phyloP scores from a whole-genome alignment of 2,797 vertebrate species.

The Sciurus vulgaris region DNA sequence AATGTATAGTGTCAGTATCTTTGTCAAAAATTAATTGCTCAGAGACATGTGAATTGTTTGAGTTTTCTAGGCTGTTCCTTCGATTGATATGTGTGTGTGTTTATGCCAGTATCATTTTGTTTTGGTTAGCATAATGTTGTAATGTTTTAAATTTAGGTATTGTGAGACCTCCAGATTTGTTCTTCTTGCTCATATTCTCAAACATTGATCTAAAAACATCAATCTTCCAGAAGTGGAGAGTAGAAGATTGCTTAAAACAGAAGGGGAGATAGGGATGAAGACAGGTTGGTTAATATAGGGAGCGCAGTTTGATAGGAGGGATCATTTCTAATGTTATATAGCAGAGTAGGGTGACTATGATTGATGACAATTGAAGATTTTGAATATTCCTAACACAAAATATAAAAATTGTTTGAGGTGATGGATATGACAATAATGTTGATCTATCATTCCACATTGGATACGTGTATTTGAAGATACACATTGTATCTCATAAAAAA shows the following conservation, averaged over 20 bases:
- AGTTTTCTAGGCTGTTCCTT: not conserved
- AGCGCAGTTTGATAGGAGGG: too few species aligned
- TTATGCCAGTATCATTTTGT: not conserved
- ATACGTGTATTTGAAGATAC: not conserved
- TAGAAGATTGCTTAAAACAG: not conserved
- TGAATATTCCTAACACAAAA: not conserved
- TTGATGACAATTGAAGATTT: not conserved
- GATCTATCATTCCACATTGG: not conserved
- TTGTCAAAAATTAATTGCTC: not conserved
- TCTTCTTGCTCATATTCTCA: not conserved
- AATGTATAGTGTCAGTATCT: not conserved
- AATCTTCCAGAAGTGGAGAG: not conserved
- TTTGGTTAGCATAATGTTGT: not conserved
- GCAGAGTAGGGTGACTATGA: not conserved
- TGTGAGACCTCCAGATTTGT: not conserved
- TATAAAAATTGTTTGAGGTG: not conserved
- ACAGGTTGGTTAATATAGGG: not conserved
- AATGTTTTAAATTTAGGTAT: not conserved
- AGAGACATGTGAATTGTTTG: not conserved
- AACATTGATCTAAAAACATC: not conserved
- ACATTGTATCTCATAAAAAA: not conserved
- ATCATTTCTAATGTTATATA: not conserved
- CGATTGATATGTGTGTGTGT: too few species aligned
- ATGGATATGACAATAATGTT: not conserved
- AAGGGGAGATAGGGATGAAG: too few species aligned